phyloP scores from a whole-genome alignment of 2,888 invertebrate species.

The Tipula unca region DNA sequence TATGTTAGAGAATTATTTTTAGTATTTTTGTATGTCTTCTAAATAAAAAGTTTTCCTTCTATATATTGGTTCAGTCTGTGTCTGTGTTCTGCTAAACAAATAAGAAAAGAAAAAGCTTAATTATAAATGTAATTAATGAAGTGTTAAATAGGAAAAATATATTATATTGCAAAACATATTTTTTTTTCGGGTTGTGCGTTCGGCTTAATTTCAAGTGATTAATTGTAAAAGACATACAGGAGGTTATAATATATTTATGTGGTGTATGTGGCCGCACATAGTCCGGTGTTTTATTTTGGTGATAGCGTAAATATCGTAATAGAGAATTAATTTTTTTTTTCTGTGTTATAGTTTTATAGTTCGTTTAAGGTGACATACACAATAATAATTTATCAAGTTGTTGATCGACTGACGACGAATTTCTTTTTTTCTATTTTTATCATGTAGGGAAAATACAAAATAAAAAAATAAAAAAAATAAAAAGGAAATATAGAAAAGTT shows the following conservation, averaged over 20 bases:
- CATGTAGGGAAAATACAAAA: neutral
- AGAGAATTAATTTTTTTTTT: neutral
- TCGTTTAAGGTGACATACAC: neutral
- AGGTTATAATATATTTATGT: neutral
- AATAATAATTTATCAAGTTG: slow-evolving; percentile 14
- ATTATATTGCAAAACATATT: neutral
- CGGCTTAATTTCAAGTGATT: neutral
- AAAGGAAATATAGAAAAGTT: neutral
- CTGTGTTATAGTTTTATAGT: neutral
- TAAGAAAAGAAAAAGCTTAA: neutral
- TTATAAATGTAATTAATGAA: slow-evolving; percentile 8
- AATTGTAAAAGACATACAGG: neutral
- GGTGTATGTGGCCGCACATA: neutral
- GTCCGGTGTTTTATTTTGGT: neutral
- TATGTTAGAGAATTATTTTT: neutral
- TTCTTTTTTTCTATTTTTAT: neutral
- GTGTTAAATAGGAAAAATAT: neutral
- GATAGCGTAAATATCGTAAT: neutral
- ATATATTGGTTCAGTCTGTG: neutral
- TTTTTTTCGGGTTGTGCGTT: neutral
- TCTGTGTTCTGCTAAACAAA: neutral
- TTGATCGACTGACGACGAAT: slow-evolving; percentile 8
- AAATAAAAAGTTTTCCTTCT: neutral
- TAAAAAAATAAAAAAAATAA: neutral
- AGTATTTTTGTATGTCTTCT: neutral